Evolutionary conservation across 2,797 vertebrate species (phyloP).

Genomic region (Cyclopterus lumpus): DNA sequence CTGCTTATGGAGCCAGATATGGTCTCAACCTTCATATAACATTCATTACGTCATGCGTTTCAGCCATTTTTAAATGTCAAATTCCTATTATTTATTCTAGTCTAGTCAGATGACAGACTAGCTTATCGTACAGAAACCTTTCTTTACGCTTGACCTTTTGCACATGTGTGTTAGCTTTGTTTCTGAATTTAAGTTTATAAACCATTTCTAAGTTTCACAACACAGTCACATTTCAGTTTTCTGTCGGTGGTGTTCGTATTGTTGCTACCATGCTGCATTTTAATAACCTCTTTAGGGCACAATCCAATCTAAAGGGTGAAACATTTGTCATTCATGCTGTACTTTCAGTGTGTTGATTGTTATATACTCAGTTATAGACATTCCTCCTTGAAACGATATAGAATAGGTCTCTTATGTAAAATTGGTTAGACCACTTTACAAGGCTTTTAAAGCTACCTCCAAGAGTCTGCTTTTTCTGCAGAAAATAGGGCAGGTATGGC

Average conservation of each 20-base stretch:
- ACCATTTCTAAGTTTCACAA: not conserved
- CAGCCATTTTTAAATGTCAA: slow-evolving; percentile 53
- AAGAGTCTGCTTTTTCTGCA: not conserved
- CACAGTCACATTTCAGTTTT: not conserved
- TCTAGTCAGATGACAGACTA: slow-evolving; percentile 12
- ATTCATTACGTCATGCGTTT: slow-evolving; percentile 51
- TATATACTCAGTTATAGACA: not conserved
- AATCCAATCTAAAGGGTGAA: not conserved
- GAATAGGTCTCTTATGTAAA: not conserved
- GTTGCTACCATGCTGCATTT: not conserved
- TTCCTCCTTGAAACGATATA: not conserved
- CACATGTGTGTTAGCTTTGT: slow-evolving; percentile 7
- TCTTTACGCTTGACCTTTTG: not conserved
- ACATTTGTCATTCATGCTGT: not conserved
- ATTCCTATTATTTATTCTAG: not conserved
- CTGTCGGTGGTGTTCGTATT: not conserved
- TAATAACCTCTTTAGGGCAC: not conserved
- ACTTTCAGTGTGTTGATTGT: not conserved
- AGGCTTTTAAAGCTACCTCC: not conserved
- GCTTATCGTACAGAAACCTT: not conserved
- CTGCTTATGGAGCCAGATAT: slow-evolving; percentile 33
- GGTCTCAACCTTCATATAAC: slow-evolving; percentile 46
- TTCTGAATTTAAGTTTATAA: slow-evolving; percentile 1
- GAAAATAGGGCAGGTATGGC: not conserved
- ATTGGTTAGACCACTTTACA: not conserved